phyloP scores from a whole-genome alignment of 2,797 vertebrate species.

The Sebastes hubbsi region DNA sequence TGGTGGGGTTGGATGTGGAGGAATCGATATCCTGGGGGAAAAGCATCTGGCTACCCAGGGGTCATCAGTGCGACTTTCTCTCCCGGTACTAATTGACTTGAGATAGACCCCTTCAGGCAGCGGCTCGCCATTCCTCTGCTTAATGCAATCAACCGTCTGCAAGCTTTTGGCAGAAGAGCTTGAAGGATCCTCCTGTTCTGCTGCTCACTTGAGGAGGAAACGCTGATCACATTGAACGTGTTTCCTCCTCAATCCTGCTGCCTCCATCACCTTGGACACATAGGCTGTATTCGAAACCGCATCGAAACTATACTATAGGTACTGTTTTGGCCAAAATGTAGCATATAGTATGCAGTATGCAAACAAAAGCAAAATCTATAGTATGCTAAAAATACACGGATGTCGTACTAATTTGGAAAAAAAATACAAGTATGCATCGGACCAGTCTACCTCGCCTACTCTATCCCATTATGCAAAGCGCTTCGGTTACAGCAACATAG shows the following conservation, averaged over 20 bases:
- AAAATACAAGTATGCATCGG: no score
- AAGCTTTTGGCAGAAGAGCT: conserved; percentile 18
- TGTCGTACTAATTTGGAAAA: no score
- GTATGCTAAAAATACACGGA: no score
- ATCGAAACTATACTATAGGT: no score
- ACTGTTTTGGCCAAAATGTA: no score
- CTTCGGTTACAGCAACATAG: no score
- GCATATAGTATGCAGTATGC: no score
- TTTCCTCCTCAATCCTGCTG: background rate
- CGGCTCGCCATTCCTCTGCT: conserved; percentile 17
- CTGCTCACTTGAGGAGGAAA: conserved; percentile 23
- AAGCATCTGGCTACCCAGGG: conserved; percentile 49
- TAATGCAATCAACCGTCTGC: conserved; percentile 46
- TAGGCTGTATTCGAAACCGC: no score
- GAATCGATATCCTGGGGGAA: conserved; percentile 62
- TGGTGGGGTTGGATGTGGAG: conserved; percentile 36
- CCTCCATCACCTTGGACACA: conserved; percentile 8
- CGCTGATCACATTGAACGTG: background rate
- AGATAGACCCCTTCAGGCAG: conserved; percentile 44
- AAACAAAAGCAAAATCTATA: no score
- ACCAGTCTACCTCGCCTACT: no score
- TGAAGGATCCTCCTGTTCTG: conserved; percentile 26
- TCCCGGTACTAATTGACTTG: conserved; percentile 43
- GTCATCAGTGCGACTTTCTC: conserved; percentile 48
- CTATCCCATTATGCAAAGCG: no score